Conservation (phyloP, 2,113 vertebrate genomes). For the Suncus etruscus region DNA sequence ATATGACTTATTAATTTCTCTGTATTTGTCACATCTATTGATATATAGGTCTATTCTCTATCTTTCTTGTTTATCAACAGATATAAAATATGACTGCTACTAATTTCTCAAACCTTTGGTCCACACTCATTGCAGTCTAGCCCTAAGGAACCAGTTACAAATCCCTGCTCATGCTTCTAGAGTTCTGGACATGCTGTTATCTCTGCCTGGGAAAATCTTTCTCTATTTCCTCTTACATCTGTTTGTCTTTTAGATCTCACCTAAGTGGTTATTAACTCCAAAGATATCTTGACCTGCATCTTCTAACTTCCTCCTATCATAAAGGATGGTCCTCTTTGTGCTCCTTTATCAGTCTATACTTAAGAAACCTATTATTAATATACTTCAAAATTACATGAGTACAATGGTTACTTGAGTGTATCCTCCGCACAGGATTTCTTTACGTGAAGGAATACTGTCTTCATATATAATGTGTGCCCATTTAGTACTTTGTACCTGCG, state of each 20-base stretch:
- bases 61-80: too few relatives aligned
- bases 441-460: neutral
- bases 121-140: neutral
- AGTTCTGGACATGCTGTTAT: conserved; percentile 14
- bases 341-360: neutral
- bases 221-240: neutral
- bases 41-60: too few relatives aligned
- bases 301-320: neutral
- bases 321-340: neutral
- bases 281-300: conserved; percentile 2
- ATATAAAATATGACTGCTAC: neutral
- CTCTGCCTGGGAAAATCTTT: neutral
- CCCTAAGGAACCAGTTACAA: neutral
- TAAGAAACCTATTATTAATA: neutral
- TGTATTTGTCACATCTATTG: too few relatives aligned
- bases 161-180: neutral
- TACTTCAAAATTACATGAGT: conserved; percentile 1
- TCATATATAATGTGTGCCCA: neutral
- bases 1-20: too few relatives aligned
- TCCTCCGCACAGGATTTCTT: neutral
- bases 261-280: conserved; percentile 26
- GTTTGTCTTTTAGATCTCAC: conserved; percentile 37
- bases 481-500: neutral
- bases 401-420: neutral
- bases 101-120: neutral